phyloP scores from a whole-genome alignment of 1,140 invertebrate species.

The Calosoma granatense region DNA sequence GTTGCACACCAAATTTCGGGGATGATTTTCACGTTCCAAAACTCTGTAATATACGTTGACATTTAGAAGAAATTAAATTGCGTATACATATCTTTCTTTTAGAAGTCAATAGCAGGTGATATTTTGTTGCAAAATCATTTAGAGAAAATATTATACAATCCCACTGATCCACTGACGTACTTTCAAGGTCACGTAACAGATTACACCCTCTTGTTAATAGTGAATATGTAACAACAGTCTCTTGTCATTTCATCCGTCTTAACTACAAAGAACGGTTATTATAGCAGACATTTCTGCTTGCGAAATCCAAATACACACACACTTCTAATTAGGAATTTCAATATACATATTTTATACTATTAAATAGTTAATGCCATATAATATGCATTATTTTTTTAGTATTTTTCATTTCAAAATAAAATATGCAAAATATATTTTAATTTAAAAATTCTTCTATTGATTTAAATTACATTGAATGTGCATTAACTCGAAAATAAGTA shows the following conservation, averaged over 20 bases:
- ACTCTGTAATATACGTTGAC: background rate
- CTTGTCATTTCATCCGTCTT: too few relatives aligned
- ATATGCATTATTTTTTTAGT: background rate
- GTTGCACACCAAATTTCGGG: too few relatives aligned
- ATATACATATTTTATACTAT: background rate
- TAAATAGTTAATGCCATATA: background rate
- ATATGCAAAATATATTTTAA: too few relatives aligned
- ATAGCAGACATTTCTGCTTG: background rate
- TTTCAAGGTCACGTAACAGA: background rate
- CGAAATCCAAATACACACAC: background rate
- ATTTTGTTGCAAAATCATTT: background rate
- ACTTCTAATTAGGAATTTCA: background rate
- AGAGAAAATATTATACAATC: too few relatives aligned
- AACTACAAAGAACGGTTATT: too few relatives aligned
- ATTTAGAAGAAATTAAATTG: background rate
- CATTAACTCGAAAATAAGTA: too few relatives aligned
- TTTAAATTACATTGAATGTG: too few relatives aligned
- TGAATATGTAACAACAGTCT: too few relatives aligned
- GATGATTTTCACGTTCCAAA: background rate
- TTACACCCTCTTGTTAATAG: too few relatives aligned
- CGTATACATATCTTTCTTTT: too few relatives aligned
- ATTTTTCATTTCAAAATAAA: too few relatives aligned
- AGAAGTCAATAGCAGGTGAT: background rate
- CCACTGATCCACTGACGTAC: background rate
- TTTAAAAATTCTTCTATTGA: too few relatives aligned